Evolutionary conservation across 2,113 vertebrate species (phyloP).

Genomic region (Muntiacus reevesi): DNA sequence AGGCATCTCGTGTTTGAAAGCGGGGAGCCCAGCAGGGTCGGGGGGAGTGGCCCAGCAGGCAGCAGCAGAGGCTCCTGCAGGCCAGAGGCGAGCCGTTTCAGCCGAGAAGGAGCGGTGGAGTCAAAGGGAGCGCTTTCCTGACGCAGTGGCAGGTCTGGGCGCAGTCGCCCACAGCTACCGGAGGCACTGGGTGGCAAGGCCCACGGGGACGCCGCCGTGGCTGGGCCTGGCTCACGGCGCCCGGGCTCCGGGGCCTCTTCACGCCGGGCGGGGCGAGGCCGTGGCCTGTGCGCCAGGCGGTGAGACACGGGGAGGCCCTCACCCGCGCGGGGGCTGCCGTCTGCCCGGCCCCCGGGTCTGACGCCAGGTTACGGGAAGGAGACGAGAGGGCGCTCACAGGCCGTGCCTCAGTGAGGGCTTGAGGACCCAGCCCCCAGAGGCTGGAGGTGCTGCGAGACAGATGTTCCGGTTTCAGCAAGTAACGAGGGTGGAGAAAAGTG

Average conservation of each 20-base stretch:
- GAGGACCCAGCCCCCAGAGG: background rate
- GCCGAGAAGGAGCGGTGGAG: fast-evolving
- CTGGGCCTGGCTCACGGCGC: fast-evolving
- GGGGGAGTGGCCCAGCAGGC: background rate
- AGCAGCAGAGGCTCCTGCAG: fast-evolving
- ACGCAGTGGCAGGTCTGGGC: fast-evolving
- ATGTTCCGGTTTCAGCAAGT: background rate
- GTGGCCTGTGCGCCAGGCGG: fast-evolving
- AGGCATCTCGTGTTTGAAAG: background rate
- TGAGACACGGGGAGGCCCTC: fast-evolving
- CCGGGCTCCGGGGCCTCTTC: fast-evolving
- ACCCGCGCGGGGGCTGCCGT: fast-evolving
- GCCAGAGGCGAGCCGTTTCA: background rate
- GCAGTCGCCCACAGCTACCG: fast-evolving
- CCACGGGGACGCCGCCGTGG: fast-evolving
- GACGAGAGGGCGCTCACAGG: background rate
- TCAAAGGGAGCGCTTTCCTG: fast-evolving
- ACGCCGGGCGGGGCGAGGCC: fast-evolving
- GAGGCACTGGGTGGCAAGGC: background rate
- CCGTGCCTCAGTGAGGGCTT: fast-evolving
- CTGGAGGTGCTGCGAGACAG: background rate
- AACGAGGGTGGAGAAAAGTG: background rate
- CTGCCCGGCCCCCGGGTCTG: too few relatives aligned
- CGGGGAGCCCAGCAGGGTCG: fast-evolving
- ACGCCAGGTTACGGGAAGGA: too few relatives aligned